Base-by-base conservation (phyloP, 2,888 invertebrate species). In the Cynaeus angustus region DNA sequence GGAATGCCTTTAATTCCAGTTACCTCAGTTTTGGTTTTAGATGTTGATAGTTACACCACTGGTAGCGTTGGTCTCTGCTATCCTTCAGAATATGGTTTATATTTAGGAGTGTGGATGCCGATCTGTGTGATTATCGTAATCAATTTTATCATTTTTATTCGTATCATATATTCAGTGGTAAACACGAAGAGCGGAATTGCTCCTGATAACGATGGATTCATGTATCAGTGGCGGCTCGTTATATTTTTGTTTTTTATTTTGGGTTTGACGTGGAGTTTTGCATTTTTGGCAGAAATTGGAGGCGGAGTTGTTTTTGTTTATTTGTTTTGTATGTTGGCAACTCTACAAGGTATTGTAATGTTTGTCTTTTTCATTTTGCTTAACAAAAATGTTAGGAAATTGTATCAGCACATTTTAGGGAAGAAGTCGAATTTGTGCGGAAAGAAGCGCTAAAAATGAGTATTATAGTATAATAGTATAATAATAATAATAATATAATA, bases 221-320 rank as follows among this genome's bases (percentile, higher is more conserved):
- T 7, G 6, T 9, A 88, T 0, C 89, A 89, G 77, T 86, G 89
- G 59, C 86, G 89, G 13, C 86, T 90, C 41, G 88, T 88, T 55
- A 86, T 89, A 66, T 77, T 90, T 41, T 81, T 90, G 10, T 89
- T 89, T 58, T 90, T 89, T 71, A 84, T 90, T 64, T 86, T 90
- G 62, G 90, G 90, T 2, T 79, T 90, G 21, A 89, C 89, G 3
- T 90, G 90, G 90, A 69, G 88, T 1, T 89, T 90, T 75, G 90
- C 89, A 21, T 77, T 90, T 0, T 82, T 88, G 0, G n/a, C n/a
- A n/a, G n/a, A n/a, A n/a, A 85, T 87, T 16, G 86, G 88, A 10
- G 70, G 83, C 6, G 37, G 37, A 3, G 4, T 37, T 4, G 28
- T 81, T 21, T 84, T 83, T 71, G 75, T 79, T 0, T 89, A 89